Conservation (phyloP, 1,140 invertebrate genomes). For the Conus ventricosus region DNA sequence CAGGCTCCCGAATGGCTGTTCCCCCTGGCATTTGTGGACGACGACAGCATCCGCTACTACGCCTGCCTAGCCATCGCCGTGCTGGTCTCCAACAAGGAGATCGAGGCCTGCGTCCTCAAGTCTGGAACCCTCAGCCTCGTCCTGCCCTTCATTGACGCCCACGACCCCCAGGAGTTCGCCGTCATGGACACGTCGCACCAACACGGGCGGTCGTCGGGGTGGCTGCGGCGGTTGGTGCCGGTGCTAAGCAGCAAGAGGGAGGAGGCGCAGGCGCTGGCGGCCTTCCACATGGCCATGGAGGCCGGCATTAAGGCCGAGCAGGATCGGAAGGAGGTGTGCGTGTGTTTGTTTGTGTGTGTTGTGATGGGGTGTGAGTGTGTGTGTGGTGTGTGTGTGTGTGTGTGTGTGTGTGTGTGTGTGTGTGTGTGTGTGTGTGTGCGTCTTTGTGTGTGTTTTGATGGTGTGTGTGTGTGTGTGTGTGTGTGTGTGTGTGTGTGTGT, state of each 20-base stretch:
- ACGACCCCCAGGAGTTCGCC: slow-evolving; percentile 97
- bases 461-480: too few relatives aligned
- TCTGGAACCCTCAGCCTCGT: slow-evolving; percentile 96
- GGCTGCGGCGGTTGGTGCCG: slow-evolving; percentile 94
- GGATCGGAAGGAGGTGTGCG: slow-evolving; percentile 86
- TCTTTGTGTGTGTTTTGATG: too few relatives aligned
- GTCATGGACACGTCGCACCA: slow-evolving; percentile 90
- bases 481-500: too few relatives aligned
- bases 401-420: too few relatives aligned
- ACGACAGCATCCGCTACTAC: slow-evolving; percentile 95
- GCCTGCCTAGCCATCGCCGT: slow-evolving; percentile 98
- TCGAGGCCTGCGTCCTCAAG: slow-evolving; percentile 95
- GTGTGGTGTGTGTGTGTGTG: too few relatives aligned
- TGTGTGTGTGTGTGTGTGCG: too few relatives aligned
- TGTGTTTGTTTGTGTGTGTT: neutral
- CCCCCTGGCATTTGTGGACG: slow-evolving; percentile 95
- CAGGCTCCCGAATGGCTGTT: slow-evolving; percentile 96
- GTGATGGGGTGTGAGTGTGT: too few relatives aligned
- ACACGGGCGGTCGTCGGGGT: slow-evolving; percentile 96
- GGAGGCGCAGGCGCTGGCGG: slow-evolving; percentile 96
- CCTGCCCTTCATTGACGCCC: slow-evolving; percentile 94
- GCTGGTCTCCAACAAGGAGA: slow-evolving; percentile 97
- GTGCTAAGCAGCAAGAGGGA: slow-evolving; percentile 95
- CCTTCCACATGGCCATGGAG: slow-evolving; percentile 99
- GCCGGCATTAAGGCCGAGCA: slow-evolving; percentile 98